A percentile compares a stretch with the other conserved stretches of the same genome.
These are phyloP conservation scores for Drosophila macrothrix DNA, from an alignment of 2,888 invertebrate species.

Conservation along the genomic window DNA sequence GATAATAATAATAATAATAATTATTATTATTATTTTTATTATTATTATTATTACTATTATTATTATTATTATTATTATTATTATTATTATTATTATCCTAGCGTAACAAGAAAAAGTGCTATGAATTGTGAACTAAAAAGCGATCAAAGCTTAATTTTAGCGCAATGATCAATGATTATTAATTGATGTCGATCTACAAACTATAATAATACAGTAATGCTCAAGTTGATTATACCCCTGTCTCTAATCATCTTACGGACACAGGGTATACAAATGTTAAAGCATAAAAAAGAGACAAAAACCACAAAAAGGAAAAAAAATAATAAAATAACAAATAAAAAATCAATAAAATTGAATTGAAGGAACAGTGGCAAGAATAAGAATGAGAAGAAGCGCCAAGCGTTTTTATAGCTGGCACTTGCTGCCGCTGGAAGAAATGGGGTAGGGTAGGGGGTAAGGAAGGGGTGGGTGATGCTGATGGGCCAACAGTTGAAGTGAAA, in stretches of 20 bases:
- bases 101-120: background rate
- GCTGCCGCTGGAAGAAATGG: conserved; percentile 18
- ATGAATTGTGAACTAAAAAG: background rate
- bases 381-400: conserved; percentile 42
- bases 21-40: background rate
- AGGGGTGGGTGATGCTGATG: background rate
- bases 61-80: too few relatives aligned
- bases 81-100: background rate
- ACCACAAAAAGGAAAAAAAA: background rate
- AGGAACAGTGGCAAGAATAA: conserved; percentile 27
- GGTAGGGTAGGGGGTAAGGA: too few relatives aligned
- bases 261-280: conserved; percentile 44
- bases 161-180: background rate
- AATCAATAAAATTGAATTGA: conserved; percentile 79
- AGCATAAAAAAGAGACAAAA: conserved; percentile 1
- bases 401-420: conserved; percentile 69
- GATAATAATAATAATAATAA: background rate
- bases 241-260: background rate
- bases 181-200: background rate
- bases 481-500: conserved; percentile 44
- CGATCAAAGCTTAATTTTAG: background rate
- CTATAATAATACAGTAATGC: background rate
- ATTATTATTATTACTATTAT: background rate
- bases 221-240: conserved; percentile 3
- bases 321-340: conserved; percentile 46